Conservation (phyloP, 1,140 invertebrate genomes). For the Diorhabda sublineata region DNA sequence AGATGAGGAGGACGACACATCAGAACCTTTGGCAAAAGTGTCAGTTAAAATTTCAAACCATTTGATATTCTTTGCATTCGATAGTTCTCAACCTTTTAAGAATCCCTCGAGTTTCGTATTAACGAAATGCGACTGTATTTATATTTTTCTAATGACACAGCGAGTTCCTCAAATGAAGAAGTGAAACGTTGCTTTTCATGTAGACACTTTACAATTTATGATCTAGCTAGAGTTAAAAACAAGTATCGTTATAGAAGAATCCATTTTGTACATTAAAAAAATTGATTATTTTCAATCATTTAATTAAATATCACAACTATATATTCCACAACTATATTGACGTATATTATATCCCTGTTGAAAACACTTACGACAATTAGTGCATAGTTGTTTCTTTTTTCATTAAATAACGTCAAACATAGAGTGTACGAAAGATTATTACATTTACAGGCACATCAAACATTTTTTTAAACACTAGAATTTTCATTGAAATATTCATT, state of each 20-base stretch:
- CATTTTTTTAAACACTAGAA: slow-evolving; percentile 16
- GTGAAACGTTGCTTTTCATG: too few relatives aligned
- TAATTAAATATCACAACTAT: slow-evolving; percentile 46
- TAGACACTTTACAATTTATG: too few relatives aligned
- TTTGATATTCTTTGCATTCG: background rate
- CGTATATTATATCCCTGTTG: slow-evolving; percentile 32
- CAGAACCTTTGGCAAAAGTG: background rate
- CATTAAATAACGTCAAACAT: slow-evolving; percentile 29
- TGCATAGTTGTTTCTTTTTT: slow-evolving; percentile 21
- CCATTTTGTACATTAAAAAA: slow-evolving; percentile 22
- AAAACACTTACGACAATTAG: slow-evolving; percentile 35
- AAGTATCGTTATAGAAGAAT: too few relatives aligned
- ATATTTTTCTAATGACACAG: too few relatives aligned
- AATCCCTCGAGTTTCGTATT: slow-evolving; percentile 10
- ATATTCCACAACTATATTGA: slow-evolving; percentile 43
- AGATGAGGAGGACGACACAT: background rate
- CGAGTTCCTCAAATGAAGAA: too few relatives aligned
- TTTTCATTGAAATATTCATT: slow-evolving; percentile 1
- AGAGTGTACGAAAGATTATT: slow-evolving; percentile 29
- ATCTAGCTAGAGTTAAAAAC: too few relatives aligned
- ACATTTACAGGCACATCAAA: slow-evolving; percentile 37
- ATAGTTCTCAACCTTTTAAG: background rate
- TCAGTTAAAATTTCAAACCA: background rate
- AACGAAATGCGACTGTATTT: slow-evolving; percentile 5
- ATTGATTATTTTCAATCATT: slow-evolving; percentile 30